These are phyloP conservation scores for Penaeus vannamei DNA, from an alignment of 1,140 invertebrate species.

Conservation along the genomic window DNA sequence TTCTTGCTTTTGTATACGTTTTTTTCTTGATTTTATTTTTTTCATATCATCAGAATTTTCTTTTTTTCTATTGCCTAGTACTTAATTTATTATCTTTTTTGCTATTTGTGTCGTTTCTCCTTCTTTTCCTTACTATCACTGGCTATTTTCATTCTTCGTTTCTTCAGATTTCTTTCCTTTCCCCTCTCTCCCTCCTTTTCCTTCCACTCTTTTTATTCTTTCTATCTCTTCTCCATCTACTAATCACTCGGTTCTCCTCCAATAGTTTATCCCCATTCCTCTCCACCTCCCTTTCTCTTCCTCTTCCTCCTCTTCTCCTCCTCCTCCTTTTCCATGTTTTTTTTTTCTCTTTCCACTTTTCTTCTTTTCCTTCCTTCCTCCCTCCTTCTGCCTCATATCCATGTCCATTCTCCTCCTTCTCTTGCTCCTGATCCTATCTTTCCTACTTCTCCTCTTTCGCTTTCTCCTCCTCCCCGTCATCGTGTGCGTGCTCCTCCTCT, in stretches of 20 bases:
- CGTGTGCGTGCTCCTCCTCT: no score
- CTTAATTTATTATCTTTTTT: neutral
- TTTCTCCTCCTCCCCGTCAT: no score
- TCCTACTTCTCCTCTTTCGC: no score
- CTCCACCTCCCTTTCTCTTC: neutral
- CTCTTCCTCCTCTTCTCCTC: neutral
- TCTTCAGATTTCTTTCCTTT: neutral
- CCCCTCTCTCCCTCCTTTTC: neutral
- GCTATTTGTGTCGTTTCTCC: neutral
- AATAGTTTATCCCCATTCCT: no score
- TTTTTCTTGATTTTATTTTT: no score
- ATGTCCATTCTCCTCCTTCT: neutral
- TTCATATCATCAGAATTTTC: no score
- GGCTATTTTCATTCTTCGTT: neutral
- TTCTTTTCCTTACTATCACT: neutral
- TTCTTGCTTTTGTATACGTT: no score
- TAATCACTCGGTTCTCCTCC: no score
- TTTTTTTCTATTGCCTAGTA: neutral
- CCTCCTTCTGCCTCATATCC: neutral
- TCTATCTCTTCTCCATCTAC: neutral
- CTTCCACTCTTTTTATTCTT: neutral
- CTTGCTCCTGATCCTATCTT: neutral
- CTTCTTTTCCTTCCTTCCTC: neutral
- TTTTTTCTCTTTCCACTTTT: neutral
- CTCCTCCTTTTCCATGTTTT: no score